Conservation (phyloP, 1,140 invertebrate species). For the Grapholita molesta region DNA sequence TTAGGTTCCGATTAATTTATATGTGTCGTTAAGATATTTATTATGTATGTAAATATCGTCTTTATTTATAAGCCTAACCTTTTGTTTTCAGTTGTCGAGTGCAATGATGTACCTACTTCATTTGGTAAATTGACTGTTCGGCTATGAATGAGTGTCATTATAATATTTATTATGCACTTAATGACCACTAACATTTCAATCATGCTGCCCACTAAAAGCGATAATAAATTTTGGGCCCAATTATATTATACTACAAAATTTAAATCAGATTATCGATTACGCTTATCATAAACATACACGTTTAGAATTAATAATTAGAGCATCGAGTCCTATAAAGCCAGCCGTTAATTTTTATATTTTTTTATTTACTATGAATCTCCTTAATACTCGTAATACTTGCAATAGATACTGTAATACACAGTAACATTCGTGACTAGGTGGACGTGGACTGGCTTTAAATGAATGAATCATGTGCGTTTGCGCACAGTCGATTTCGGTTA, state of each 20-base stretch:
- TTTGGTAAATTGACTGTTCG: slow-evolving; percentile 36
- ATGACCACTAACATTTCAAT: neutral
- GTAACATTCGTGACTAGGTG: neutral
- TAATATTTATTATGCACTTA: neutral
- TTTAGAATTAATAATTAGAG: no score
- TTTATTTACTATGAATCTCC: no score
- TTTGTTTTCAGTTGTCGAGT: slow-evolving; percentile 62
- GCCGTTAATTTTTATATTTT: no score
- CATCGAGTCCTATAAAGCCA: no score
- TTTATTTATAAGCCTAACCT: slow-evolving; percentile 74
- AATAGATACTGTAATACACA: neutral
- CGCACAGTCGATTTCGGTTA: no score
- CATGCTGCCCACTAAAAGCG: neutral
- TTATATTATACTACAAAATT: neutral
- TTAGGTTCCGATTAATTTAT: slow-evolving; percentile 78
- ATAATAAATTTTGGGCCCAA: neutral
- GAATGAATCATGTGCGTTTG: no score
- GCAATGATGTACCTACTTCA: slow-evolving; percentile 34
- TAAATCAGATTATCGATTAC: neutral
- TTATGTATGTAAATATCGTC: slow-evolving; percentile 75
- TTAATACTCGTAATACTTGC: no score
- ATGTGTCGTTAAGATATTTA: slow-evolving; percentile 77
- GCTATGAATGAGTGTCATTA: neutral
- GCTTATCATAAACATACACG: no score
- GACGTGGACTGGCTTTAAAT: no score